A percentile compares a stretch with the other conserved stretches of the same genome.
Evolutionary conservation across 2,888 invertebrate genomes (phyloP).

Genomic region (Scaptomyza reducta): DNA sequence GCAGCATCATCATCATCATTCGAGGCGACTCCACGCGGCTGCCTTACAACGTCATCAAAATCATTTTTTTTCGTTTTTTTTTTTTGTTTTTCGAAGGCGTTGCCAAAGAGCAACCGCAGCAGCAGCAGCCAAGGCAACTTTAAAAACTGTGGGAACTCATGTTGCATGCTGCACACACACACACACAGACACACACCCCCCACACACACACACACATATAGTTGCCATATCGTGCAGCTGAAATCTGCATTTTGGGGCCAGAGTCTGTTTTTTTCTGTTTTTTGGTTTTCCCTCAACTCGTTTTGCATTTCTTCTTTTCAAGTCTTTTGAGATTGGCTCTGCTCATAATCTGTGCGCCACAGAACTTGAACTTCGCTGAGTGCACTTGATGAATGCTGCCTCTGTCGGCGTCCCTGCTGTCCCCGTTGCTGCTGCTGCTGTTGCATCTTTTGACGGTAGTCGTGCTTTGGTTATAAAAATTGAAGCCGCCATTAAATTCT

Average conservation of each 20-base stretch:
- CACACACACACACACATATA: neutral
- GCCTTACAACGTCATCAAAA: constrained; percentile 77
- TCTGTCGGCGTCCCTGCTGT: neutral
- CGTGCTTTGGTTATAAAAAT: constrained; percentile 80
- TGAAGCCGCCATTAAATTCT: constrained; percentile 80
- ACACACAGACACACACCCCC: constrained; percentile 31
- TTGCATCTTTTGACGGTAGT: constrained; percentile 67
- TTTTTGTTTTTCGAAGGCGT: constrained; percentile 66
- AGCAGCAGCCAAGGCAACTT: constrained; percentile 33
- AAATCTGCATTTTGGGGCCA: constrained; percentile 74
- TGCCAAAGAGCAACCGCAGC: constrained; percentile 76
- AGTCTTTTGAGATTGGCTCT: constrained; percentile 59
- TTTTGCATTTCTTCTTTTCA: constrained; percentile 66
- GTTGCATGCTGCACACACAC: constrained; percentile 74
- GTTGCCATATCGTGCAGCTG: constrained; percentile 68
- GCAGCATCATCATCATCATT: constrained; percentile 49
- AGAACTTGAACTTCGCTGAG: constrained; percentile 55
- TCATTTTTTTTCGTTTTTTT: constrained; percentile 29
- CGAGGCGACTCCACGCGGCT: constrained; percentile 38
- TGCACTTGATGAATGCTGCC: constrained; percentile 51
- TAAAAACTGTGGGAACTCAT: constrained; percentile 75
- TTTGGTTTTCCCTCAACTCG: constrained; percentile 60
- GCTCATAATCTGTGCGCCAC: constrained; percentile 59
- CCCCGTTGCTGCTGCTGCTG: constrained; percentile 15
- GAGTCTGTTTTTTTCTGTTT: neutral